A percentile compares a stretch with the other conserved stretches of the same genome.
Conservation (phyloP, 2,797 vertebrate genomes). For the Diplodus sargus region DNA sequence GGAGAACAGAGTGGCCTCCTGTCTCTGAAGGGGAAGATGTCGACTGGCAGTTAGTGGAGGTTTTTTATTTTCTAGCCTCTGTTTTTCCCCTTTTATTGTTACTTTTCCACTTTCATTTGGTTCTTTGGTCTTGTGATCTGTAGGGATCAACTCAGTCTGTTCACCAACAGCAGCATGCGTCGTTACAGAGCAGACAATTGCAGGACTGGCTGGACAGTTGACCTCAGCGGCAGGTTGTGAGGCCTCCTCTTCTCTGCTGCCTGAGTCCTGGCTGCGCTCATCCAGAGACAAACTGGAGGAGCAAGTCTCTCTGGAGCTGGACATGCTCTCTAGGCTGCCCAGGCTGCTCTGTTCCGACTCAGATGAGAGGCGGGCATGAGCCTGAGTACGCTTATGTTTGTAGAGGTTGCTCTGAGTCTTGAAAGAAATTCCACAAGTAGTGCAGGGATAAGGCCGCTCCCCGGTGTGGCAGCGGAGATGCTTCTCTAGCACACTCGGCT, state of each 20-base stretch:
- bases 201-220: slow-evolving; percentile 13
- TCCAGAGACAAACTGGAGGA: slow-evolving; percentile 72
- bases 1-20: slow-evolving; percentile 87
- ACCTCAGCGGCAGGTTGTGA: slow-evolving; percentile 29
- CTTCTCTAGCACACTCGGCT: slow-evolving; percentile 97
- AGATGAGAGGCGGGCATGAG: slow-evolving; percentile 88
- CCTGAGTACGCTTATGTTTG: slow-evolving; percentile 95
- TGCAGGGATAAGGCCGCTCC: slow-evolving; percentile 94
- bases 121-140: slow-evolving; percentile 21
- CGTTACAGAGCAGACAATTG: slow-evolving; percentile 28
- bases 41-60: slow-evolving; percentile 63
- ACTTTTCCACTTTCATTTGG: slow-evolving; percentile 49
- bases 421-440: slow-evolving; percentile 93
- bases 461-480: slow-evolving; percentile 97
- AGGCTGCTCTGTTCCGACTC: slow-evolving; percentile 84
- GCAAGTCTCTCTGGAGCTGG: slow-evolving; percentile 75
- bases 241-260: slow-evolving; percentile 60
- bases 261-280: slow-evolving; percentile 56
- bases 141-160: slow-evolving; percentile 48
- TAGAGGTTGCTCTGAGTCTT: slow-evolving; percentile 99
- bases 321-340: slow-evolving; percentile 80
- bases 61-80: slow-evolving; percentile 24
- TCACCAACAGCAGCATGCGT: slow-evolving; percentile 50
- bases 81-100: slow-evolving; percentile 40
- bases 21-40: slow-evolving; percentile 86